These are phyloP conservation scores for Hycleus phaleratus DNA, from an alignment of 1,140 invertebrate species.

Conservation along the genomic window DNA sequence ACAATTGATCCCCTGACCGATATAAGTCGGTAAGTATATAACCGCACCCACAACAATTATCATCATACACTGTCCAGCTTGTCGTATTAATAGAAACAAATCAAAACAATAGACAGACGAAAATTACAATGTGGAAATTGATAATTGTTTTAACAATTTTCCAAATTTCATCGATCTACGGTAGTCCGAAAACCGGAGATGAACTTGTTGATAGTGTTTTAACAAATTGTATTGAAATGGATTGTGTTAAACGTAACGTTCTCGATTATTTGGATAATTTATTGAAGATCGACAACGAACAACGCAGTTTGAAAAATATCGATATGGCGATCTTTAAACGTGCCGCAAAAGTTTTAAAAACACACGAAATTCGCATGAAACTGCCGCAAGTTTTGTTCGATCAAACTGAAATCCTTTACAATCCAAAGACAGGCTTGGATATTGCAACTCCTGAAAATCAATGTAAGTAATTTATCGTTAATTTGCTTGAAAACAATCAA, in stretches of 20 bases:
- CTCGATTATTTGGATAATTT: slow-evolving; percentile 63
- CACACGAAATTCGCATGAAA: slow-evolving; percentile 60
- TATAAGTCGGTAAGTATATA: slow-evolving; percentile 35
- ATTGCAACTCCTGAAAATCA: slow-evolving; percentile 47
- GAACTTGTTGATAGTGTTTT: slow-evolving; percentile 63
- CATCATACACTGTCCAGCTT: slow-evolving; percentile 22
- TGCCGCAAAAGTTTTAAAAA: slow-evolving; percentile 57
- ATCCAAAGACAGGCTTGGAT: slow-evolving; percentile 58
- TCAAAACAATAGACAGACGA: neutral
- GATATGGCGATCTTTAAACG: slow-evolving; percentile 68
- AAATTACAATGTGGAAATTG: slow-evolving; percentile 34
- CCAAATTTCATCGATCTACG: slow-evolving; percentile 43
- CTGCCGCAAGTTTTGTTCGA: slow-evolving; percentile 66
- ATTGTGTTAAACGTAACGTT: slow-evolving; percentile 65
- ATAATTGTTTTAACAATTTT: slow-evolving; percentile 34
- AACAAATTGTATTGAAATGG: slow-evolving; percentile 60
- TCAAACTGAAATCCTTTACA: slow-evolving; percentile 57
- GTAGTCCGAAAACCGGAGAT: slow-evolving; percentile 52
- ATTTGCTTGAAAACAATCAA: neutral
- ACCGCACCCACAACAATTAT: slow-evolving; percentile 38
- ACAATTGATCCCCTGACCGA: slow-evolving; percentile 32
- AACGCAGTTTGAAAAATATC: slow-evolving; percentile 48
- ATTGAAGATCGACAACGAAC: slow-evolving; percentile 54
- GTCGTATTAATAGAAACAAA: neutral
- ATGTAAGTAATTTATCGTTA: slow-evolving; percentile 35